These are phyloP conservation scores for Penaeus monodon DNA, from an alignment of 2,888 invertebrate genomes.

Conservation along the genomic window DNA sequence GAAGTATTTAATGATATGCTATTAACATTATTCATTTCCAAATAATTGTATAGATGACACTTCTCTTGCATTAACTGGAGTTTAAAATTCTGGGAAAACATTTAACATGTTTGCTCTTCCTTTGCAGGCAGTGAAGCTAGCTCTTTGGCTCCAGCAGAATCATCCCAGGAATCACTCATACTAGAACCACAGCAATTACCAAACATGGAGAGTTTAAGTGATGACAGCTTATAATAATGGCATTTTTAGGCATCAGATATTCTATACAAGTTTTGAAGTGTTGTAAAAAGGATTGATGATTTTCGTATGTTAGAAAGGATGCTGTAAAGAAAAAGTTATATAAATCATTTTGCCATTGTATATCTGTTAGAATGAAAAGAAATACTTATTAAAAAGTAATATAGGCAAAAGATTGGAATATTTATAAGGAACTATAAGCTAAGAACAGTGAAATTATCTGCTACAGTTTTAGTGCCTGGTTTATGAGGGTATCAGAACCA, in stretches of 20 bases:
- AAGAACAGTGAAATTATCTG: no score
- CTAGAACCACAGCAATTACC: conserved; percentile 53
- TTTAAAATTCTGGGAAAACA: not conserved
- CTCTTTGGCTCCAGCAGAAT: conserved; percentile 55
- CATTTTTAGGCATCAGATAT: conserved; percentile 26
- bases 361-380: no score
- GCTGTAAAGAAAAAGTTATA: not conserved
- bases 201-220: conserved; percentile 54
- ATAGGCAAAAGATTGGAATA: no score
- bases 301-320: not conserved
- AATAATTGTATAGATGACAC: no score
- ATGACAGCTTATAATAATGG: conserved; percentile 59
- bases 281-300: conserved; percentile 21
- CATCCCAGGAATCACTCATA: conserved; percentile 62
- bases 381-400: no score
- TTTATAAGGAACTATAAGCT: no score
- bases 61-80: not conserved
- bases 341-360: not conserved
- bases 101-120: not conserved
- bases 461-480: no score
- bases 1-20: no score
- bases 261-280: conserved; percentile 15
- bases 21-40: no score
- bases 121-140: conserved; percentile 51
- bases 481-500: no score